A percentile compares a stretch with the other conserved stretches of the same genome.
Conservation (phyloP, 2,888 invertebrate genomes). For the Spatulosminthurus flaviceps region DNA sequence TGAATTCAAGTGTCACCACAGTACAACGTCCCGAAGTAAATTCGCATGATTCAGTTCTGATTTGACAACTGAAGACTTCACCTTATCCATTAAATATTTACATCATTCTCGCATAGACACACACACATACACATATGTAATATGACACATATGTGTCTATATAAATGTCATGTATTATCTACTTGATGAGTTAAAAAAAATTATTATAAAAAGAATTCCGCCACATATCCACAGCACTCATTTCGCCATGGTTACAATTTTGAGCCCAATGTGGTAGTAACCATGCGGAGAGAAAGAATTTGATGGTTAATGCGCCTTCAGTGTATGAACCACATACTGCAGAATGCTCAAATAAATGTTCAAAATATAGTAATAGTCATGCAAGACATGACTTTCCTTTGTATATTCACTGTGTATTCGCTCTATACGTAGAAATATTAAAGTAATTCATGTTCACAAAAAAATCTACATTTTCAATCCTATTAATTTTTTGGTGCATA, state of each 20-base stretch:
- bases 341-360: not conserved
- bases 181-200: not conserved
- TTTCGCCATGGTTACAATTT: not conserved
- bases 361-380: not conserved
- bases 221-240: not conserved
- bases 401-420: too few relatives aligned
- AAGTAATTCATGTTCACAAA: not conserved
- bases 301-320: not conserved
- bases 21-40: too few relatives aligned
- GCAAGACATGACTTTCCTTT: not conserved
- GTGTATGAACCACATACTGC: not conserved
- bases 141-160: too few relatives aligned
- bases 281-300: not conserved
- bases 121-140: too few relatives aligned
- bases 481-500: constrained; percentile 1
- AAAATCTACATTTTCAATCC: not conserved
- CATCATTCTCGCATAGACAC: too few relatives aligned
- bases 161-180: too few relatives aligned
- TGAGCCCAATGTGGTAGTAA: constrained; percentile 4
- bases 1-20: too few relatives aligned
- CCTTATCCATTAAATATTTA: too few relatives aligned
- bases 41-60: too few relatives aligned
- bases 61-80: too few relatives aligned
- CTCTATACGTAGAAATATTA: too few relatives aligned
- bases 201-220: not conserved